Evolutionary conservation across 2,888 invertebrate genomes (phyloP).

Genomic region (Opisthograptis luteolata): DNA sequence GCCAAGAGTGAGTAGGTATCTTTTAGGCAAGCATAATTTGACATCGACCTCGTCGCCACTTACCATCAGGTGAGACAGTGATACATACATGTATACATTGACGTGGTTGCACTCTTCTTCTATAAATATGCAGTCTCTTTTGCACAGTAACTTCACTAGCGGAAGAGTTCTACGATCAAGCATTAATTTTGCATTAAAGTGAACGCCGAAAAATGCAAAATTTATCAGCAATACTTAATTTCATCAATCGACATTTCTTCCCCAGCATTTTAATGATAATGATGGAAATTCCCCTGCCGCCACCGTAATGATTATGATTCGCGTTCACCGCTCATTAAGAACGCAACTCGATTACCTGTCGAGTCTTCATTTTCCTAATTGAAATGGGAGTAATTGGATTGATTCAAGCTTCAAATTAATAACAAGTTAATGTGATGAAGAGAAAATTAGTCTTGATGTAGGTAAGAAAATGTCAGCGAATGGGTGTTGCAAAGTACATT

Average conservation of each 20-base stretch:
- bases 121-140: too few relatives aligned
- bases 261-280: conserved; percentile 19
- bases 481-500: not conserved
- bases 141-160: too few relatives aligned
- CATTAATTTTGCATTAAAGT: not conserved
- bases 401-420: conserved; percentile 43
- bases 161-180: too few relatives aligned
- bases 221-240: not conserved
- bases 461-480: not conserved
- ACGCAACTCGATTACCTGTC: conserved; percentile 45
- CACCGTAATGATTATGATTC: conserved; percentile 33
- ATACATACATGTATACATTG: too few relatives aligned
- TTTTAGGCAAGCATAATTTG: too few relatives aligned
- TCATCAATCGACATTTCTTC: conserved; percentile 14
- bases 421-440: conserved; percentile 39
- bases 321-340: conserved; percentile 33
- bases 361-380: conserved; percentile 53
- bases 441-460: conserved; percentile 33
- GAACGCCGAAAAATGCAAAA: not conserved
- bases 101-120: too few relatives aligned
- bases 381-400: conserved; percentile 49
- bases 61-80: too few relatives aligned
- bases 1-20: too few relatives aligned
- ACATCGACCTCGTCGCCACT: too few relatives aligned
- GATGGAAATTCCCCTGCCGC: conserved; percentile 19